Base-by-base conservation (phyloP, 2,113 vertebrate species). In the Motacilla alba region DNA sequence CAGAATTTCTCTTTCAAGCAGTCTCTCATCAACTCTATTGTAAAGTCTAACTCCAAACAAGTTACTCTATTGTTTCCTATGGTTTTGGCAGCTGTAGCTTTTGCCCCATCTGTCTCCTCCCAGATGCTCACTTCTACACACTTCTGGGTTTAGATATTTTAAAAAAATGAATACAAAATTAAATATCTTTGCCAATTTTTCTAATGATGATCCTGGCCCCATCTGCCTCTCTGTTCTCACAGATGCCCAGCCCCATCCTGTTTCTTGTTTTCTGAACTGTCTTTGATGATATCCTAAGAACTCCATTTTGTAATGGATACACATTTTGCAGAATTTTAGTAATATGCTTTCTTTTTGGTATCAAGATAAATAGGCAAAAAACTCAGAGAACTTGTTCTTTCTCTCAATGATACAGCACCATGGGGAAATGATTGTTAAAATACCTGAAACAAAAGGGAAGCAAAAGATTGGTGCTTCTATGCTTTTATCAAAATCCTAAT, bases 121-220 rank as follows among this genome's bases (percentile, higher is more conserved):
- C 95, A 96, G 83, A 78, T 93, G 84, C 55, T 96, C 70, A 46
- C 20, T 96, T 95, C 52, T 44, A 69, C 17, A 55, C 70, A 83
- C 26, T 91, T 92, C 76, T 85, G 49, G 20, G 39, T 76, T 89
- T 75, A 89, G 69, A 33, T 69, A 81, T 91, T 93, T 78, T 70
- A 86, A 43, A 78, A 47, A 78, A 92, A 72, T 12, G 52, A 70
- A 49, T 11, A 68, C 7, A 66, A 78, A 92, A 94, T 80, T 83
- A 62, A 93, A 66, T 49, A 64, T 39, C 35, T 87, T 90, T 93
- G 85, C 85, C 95, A 95, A 23, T 75, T 92, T 83, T 89, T 89
- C 52, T 79, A 75, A 69, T 83, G 4, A 85, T 85, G 53, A 92
- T 83, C 28, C 31, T 94, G 31, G 39, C 13, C 31, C 70, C 91